Evolutionary conservation across 2,113 vertebrate species (phyloP).

Genomic region (Siniperca knerii): DNA sequence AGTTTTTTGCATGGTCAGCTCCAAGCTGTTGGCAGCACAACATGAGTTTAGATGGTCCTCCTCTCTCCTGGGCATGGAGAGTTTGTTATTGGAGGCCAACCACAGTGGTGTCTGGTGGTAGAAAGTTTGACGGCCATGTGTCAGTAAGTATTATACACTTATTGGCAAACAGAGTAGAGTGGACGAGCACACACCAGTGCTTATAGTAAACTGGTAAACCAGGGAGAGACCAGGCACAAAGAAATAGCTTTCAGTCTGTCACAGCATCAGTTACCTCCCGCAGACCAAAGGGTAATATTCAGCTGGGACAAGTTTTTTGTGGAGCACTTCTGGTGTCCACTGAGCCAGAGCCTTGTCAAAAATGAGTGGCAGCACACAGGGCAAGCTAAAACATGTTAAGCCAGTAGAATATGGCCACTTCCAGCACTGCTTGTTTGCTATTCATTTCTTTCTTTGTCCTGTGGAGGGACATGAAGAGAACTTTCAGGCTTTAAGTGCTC

Average conservation of each 20-base stretch:
- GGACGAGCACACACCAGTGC: slow-evolving; percentile 21
- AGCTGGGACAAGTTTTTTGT: not conserved
- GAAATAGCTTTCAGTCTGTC: slow-evolving; percentile 25
- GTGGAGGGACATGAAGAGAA: slow-evolving; percentile 14
- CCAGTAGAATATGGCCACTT: slow-evolving; percentile 12
- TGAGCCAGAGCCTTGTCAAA: slow-evolving; percentile 31
- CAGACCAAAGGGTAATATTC: slow-evolving; percentile 13
- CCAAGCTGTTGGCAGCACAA: slow-evolving; percentile 55
- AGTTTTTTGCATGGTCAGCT: slow-evolving; percentile 43
- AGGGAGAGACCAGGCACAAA: not conserved
- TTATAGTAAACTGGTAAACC: slow-evolving; percentile 20
- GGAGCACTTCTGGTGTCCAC: slow-evolving; percentile 16
- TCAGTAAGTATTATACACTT: slow-evolving; percentile 24
- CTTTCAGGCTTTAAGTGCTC: slow-evolving; percentile 16
- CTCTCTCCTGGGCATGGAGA: slow-evolving; percentile 24
- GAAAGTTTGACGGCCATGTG: slow-evolving; percentile 39
- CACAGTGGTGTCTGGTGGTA: slow-evolving; percentile 16
- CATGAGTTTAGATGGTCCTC: slow-evolving; percentile 5
- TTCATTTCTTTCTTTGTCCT: slow-evolving; percentile 18
- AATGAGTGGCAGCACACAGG: slow-evolving; percentile 15
- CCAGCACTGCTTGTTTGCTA: not conserved
- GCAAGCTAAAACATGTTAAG: slow-evolving; percentile 20
- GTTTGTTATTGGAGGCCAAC: slow-evolving; percentile 44
- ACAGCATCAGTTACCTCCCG: slow-evolving; percentile 7
- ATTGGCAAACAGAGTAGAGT: slow-evolving; percentile 8